These are phyloP conservation scores for Pararge aegeria DNA, from an alignment of 1,140 invertebrate species.

Conservation along the genomic window DNA sequence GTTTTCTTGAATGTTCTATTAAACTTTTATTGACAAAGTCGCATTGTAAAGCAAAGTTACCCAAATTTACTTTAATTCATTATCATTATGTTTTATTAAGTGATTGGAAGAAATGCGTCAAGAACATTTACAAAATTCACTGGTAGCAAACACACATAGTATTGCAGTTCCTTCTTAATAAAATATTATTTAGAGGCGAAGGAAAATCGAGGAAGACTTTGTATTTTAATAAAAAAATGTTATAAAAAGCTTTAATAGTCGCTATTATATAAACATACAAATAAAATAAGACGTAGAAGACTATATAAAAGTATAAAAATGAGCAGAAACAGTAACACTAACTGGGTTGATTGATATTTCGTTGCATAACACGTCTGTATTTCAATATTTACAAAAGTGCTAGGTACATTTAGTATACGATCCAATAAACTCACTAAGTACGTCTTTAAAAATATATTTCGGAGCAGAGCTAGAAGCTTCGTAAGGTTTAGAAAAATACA, in stretches of 20 bases:
- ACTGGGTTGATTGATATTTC: slow-evolving; percentile 40
- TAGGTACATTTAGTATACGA: slow-evolving; percentile 29
- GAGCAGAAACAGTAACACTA: slow-evolving; percentile 49
- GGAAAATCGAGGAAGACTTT: slow-evolving; percentile 72
- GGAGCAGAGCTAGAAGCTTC: slow-evolving; percentile 57
- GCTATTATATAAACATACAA: slow-evolving; percentile 24
- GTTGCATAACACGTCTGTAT: slow-evolving; percentile 49
- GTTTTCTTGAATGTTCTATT: too few relatives aligned
- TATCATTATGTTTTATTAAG: slow-evolving; percentile 31
- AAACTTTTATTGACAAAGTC: too few relatives aligned
- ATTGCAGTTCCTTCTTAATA: slow-evolving; percentile 39
- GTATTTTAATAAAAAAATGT: slow-evolving; percentile 34
- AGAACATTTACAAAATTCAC: slow-evolving; percentile 21
- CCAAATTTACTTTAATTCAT: too few relatives aligned
- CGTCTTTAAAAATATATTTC: slow-evolving; percentile 45
- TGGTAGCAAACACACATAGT: slow-evolving; percentile 36
- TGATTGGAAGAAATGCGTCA: slow-evolving; percentile 32
- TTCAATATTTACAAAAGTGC: slow-evolving; percentile 44
- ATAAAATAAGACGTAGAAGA: slow-evolving; percentile 36
- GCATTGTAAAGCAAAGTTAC: too few relatives aligned
- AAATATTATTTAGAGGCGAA: slow-evolving; percentile 30
- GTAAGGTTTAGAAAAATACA: slow-evolving; percentile 73
- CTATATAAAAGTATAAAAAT: slow-evolving; percentile 76
- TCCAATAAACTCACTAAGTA: slow-evolving; percentile 35
- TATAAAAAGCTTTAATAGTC: slow-evolving; percentile 32